Evolutionary conservation across 2,113 vertebrate genomes (phyloP).

Genomic region (Microcebus murinus): DNA sequence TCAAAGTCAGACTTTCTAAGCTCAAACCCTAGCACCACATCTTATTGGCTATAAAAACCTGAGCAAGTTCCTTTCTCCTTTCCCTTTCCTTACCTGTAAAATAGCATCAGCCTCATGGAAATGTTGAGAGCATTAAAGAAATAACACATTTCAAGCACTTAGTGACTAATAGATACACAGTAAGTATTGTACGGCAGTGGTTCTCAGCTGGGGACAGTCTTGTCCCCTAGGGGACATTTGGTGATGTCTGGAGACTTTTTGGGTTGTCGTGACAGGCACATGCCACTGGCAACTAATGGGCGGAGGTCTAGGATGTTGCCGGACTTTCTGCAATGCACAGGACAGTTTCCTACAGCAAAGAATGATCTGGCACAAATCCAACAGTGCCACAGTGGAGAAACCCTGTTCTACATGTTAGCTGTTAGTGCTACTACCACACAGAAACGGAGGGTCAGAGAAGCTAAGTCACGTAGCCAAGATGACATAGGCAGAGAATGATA

Average conservation of each 20-base stretch:
- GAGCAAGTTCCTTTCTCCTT: neutral
- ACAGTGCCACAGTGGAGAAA: neutral
- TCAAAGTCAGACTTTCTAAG: neutral
- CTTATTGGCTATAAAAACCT: neutral
- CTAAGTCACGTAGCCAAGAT: neutral
- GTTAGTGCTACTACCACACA: neutral
- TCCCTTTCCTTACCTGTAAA: neutral
- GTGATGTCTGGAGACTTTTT: neutral
- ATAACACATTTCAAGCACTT: neutral
- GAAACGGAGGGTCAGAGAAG: neutral
- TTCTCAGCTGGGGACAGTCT: neutral
- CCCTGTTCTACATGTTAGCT: neutral
- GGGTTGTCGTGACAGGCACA: neutral
- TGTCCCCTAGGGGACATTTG: neutral
- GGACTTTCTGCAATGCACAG: neutral
- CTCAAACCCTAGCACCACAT: neutral
- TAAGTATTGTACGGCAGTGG: neutral
- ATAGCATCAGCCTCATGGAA: neutral
- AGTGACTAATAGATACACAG: neutral
- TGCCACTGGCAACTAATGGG: neutral
- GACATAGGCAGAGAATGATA: neutral
- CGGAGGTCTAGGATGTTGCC: neutral
- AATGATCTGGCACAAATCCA: neutral
- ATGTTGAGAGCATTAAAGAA: neutral
- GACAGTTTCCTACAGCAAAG: neutral